Evolutionary conservation across 2,113 vertebrate species (phyloP), one percentile per base, ranked within the genome.

Genomic region (Echinops telfairi): DNA sequence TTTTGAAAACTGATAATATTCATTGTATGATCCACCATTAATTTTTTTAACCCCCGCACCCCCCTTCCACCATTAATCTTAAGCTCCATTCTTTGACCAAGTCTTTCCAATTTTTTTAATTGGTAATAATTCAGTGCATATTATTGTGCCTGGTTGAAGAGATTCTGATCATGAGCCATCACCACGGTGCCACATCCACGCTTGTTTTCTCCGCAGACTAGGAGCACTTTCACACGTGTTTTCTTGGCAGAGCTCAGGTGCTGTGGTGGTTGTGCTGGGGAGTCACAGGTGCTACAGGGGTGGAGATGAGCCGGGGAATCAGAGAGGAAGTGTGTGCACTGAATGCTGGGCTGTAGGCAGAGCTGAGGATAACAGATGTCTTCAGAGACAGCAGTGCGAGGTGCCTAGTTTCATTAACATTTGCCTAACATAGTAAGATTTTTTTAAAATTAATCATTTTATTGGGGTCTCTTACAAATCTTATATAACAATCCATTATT

Each of bases 181-280:
- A 0, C n/a, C 2, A 36, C 19, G 43, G 68, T 15, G 0, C n/a
- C 1, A 0, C 1, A 2, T 60, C 15, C 19, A 33, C 15, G 12
- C 47, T 53, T 53, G 47, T 53, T 11, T 14, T 53, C 47, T 53
- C 47, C 47, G 5, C 47, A 53, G 12, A 53, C 47, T 53, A 9
- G 47, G 7, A 11, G 47, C 47, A 53, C 47, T 53, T 53, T 10
- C 47, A 1, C 3, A 1, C 1, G 0, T 2, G 29, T 68, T 68
- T 68, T 68, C 66, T 68, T 11, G 66, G 66, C 31, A 29, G 10
- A 68, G 25, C 10, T 68, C 66, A 29, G 47, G 22, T 40, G 66
- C 57, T 83, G 47, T 40, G 17, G 7, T 19, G 17, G 8, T 0
- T 14, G 7, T 66, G 33, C 8, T 31, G 27, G 27, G 16, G 36